Percentiles rank a stretch among this genome's conserved stretches.
phyloP scores from a whole-genome alignment of 92 coral and sea anemone species.

The Montipora capitata region DNA sequence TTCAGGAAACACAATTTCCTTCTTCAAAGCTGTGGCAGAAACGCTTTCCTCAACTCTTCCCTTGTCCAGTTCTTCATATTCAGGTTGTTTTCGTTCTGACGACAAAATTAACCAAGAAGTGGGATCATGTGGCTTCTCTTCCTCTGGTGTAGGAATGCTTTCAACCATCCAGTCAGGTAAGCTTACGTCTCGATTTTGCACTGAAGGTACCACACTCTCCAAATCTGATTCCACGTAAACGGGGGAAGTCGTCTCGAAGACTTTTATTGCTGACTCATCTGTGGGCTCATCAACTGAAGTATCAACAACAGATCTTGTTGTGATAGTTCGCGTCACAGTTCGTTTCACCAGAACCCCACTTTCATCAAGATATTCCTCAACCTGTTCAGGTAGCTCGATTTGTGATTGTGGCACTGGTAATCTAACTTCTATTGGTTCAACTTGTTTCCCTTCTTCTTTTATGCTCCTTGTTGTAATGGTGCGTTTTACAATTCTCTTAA shows the following conservation, averaged over 20 bases:
- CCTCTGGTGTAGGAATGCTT: not conserved
- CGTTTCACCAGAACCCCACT: conserved; percentile 64
- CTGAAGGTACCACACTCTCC: conserved; percentile 30
- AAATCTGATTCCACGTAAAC: conserved; percentile 6
- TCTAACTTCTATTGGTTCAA: not conserved
- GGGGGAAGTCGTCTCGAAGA: conserved; percentile 21
- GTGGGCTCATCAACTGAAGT: conserved; percentile 17
- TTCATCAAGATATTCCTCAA: conserved; percentile 78
- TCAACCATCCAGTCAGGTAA: conserved; percentile 22
- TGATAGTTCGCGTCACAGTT: conserved; percentile 57
- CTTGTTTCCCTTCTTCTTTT: not conserved
- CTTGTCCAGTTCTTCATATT: not conserved
- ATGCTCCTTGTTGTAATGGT: conserved; percentile 50
- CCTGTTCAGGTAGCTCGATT: conserved; percentile 28
- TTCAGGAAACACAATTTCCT: conserved; percentile 25
- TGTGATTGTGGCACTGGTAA: conserved; percentile 8
- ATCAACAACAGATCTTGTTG: conserved; percentile 52
- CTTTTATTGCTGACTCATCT: conserved; percentile 7
- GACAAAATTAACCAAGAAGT: not conserved
- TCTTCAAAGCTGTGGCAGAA: not conserved
- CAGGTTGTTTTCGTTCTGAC: not conserved
- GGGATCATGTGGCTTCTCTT: not conserved
- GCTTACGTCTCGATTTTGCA: not conserved
- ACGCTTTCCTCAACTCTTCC: conserved; percentile 7
- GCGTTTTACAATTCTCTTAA: conserved; percentile 41